Evolutionary conservation across 2,888 invertebrate species (phyloP), one percentile per base, ranked within the genome.

Genomic region (Cheilosia variabilis): DNA sequence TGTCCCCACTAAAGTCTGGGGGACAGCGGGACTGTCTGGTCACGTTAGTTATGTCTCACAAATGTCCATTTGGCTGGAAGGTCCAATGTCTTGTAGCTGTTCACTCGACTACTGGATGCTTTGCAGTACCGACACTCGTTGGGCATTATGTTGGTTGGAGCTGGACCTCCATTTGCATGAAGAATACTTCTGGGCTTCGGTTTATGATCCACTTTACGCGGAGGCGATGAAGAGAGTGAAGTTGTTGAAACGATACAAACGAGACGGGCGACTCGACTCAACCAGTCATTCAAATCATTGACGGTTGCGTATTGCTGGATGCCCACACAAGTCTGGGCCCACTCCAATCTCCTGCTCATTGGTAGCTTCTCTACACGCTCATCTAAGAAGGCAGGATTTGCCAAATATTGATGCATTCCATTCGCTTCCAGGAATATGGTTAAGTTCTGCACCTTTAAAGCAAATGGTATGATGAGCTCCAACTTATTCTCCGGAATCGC

Each of bases 291-390:
- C n/a, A 78, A 78, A n/a, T 68, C 17, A 6, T 60, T 69, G 15
- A 77, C 17, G 37, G 37, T 68, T 4, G 68, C 34, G 10, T 41
- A 72, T n/a, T 72, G 55, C 10, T 10, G 19, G 2, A 83, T 43
- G 9, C 7, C 13, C 13, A 43, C 31, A 4, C 60, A 37, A 22
- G 53, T 47, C 41, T 58, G 47, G 7, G 71, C 52, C 75, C 81
- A 75, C 22, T 82, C 65, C 15, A 65, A 41, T 31, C 57, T 62
- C 50, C 75, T 81, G 19, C 55, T 50, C 76, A 50, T 69, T 58
- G 76, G 82, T 34, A 82, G n/a, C n/a, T 82, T 82, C 13, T 13
- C n/a, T 9, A 77, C 37, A n/a, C 77, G 47, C 24, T 76, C 52
- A 15, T 79, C 79, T 27, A 79, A 19, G n/a, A 79, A 31, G 4